phyloP scores from a whole-genome alignment of 2,888 invertebrate species.

The Lasioglossum zephyrum region DNA sequence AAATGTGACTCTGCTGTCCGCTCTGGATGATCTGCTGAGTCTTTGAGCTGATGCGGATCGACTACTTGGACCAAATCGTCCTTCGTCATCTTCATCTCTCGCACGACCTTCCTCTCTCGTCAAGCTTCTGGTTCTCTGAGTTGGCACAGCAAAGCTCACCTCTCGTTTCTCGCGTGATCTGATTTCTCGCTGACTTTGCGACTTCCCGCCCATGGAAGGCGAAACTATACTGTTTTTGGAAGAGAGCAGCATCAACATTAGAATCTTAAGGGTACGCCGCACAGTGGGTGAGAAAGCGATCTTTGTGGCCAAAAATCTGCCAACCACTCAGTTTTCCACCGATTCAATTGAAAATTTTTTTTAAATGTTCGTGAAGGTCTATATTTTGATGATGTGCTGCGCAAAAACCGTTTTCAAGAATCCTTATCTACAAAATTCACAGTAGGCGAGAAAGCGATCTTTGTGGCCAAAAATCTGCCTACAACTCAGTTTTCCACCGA shows the following conservation, averaged over 20 bases:
- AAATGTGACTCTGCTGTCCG: conserved; percentile 81
- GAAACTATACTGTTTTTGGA: conserved; percentile 64
- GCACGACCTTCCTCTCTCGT: conserved; percentile 79
- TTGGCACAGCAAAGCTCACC: conserved; percentile 75
- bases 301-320: too few species aligned
- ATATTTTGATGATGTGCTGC: too few species aligned
- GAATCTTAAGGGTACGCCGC: not conserved
- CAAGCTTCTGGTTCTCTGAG: conserved; percentile 81
- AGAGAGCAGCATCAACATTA: not conserved
- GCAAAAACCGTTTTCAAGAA: too few species aligned
- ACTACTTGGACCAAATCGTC: conserved; percentile 67
- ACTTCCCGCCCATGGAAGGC: conserved; percentile 78
- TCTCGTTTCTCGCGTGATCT: conserved; percentile 80
- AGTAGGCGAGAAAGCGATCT: too few species aligned
- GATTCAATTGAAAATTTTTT: too few species aligned
- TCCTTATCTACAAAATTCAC: too few species aligned
- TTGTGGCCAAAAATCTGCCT: too few species aligned
- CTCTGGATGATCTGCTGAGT: conserved; percentile 76
- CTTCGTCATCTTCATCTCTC: conserved; percentile 63
- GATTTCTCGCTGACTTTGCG: conserved; percentile 81
- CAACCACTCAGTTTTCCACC: too few species aligned
- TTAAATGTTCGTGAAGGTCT: too few species aligned
- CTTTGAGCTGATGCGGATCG: conserved; percentile 78
- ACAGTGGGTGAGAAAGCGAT: too few species aligned
- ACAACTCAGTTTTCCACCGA: too few species aligned